Conservation (phyloP, 2,888 invertebrate genomes). For the Imbricaverruca yamaguchii region DNA sequence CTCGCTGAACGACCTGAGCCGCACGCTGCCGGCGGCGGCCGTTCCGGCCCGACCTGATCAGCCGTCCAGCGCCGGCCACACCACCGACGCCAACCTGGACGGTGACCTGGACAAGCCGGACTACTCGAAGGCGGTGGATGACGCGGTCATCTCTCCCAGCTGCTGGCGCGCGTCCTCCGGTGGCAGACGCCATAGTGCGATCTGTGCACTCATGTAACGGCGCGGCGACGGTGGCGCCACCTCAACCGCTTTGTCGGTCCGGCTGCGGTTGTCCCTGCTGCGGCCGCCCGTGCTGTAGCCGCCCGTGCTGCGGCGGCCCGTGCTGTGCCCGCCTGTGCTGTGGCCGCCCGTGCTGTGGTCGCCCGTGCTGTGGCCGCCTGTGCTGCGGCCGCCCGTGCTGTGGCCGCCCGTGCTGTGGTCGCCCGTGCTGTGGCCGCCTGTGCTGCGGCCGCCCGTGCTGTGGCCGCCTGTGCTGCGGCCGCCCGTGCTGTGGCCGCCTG, state of each 20-base stretch:
- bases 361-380: too few species aligned
- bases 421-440: too few species aligned
- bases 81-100: not conserved
- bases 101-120: not conserved
- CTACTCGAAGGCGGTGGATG: not conserved
- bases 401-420: too few species aligned
- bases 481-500: not conserved
- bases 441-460: too few species aligned
- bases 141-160: not conserved
- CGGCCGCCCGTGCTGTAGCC: too few species aligned
- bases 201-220: not conserved
- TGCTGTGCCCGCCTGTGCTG: too few species aligned
- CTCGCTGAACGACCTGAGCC: constrained; percentile 15
- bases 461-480: too few species aligned
- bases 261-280: not conserved
- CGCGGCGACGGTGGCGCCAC: not conserved
- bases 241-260: not conserved
- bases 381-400: too few species aligned
- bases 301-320: too few species aligned
- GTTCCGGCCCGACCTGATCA: too few species aligned
- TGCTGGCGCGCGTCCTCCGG: not conserved
- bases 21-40: not conserved
- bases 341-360: too few species aligned
- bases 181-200: not conserved
- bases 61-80: not conserved